These are phyloP conservation scores for Paracyclopina nana DNA, from an alignment of 1,140 invertebrate species.

Conservation along the genomic window DNA sequence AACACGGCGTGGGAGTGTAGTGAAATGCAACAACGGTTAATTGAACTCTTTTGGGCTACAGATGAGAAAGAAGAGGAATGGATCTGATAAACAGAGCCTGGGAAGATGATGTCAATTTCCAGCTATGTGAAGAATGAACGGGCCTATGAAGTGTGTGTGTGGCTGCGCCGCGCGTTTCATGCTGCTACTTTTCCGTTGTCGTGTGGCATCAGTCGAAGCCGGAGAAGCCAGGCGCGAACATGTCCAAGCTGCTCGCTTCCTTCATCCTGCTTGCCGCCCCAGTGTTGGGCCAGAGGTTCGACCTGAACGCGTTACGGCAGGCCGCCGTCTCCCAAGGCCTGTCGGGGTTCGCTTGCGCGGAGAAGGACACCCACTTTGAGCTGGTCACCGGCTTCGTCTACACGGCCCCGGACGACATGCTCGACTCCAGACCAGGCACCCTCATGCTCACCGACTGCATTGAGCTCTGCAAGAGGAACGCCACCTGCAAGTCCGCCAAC, in stretches of 20 bases:
- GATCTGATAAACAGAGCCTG: too few relatives aligned
- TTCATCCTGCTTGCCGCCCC: neutral
- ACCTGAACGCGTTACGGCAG: neutral
- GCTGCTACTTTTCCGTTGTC: too few relatives aligned
- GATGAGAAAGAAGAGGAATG: too few relatives aligned
- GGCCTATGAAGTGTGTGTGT: too few relatives aligned
- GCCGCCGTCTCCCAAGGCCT: neutral
- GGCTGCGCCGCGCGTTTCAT: too few relatives aligned
- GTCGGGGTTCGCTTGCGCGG: conserved; percentile 17
- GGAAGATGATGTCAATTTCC: too few relatives aligned
- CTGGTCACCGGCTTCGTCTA: conserved; percentile 32
- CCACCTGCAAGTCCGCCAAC: conserved; percentile 29
- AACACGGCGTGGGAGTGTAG: too few relatives aligned
- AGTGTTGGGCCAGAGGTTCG: neutral
- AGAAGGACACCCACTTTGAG: conserved; percentile 28
- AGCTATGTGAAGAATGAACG: too few relatives aligned
- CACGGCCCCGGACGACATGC: conserved; percentile 28
- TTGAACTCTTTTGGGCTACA: too few relatives aligned
- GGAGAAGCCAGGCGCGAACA: too few relatives aligned
- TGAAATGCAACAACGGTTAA: too few relatives aligned
- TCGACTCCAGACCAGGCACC: conserved; percentile 29
- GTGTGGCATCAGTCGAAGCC: too few relatives aligned
- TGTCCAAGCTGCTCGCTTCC: neutral
- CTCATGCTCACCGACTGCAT: conserved; percentile 32
- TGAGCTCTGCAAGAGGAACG: conserved; percentile 27